These are phyloP conservation scores for Pararge aegeria DNA, from an alignment of 1,140 invertebrate genomes.

Conservation along the genomic window DNA sequence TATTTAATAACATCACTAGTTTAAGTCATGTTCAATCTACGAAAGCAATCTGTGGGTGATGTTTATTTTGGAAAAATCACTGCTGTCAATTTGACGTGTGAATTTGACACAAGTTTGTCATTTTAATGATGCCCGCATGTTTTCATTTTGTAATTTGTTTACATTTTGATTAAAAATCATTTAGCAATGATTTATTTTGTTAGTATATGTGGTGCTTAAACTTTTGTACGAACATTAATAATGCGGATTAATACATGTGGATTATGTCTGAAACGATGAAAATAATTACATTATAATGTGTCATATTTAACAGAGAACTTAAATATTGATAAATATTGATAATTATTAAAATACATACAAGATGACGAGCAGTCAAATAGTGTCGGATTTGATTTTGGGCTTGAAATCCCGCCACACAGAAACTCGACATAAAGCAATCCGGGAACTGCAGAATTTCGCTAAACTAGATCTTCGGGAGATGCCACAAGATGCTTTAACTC, in stretches of 20 bases:
- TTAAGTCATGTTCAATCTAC: too few relatives aligned
- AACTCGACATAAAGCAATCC: slow-evolving; percentile 89
- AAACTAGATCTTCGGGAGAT: slow-evolving; percentile 96
- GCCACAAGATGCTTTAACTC: slow-evolving; percentile 90
- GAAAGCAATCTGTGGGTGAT: too few relatives aligned
- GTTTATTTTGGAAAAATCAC: too few relatives aligned
- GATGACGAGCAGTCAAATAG: slow-evolving; percentile 71
- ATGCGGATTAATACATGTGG: background rate
- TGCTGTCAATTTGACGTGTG: background rate
- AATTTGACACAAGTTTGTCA: background rate
- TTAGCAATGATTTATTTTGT: background rate
- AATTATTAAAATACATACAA: slow-evolving; percentile 21
- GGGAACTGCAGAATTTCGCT: slow-evolving; percentile 93
- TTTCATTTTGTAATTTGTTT: slow-evolving; percentile 38
- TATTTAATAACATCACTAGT: too few relatives aligned
- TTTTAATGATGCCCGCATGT: slow-evolving; percentile 38
- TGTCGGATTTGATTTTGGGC: slow-evolving; percentile 90
- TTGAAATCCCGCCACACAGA: slow-evolving; percentile 94
- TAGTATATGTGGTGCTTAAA: background rate
- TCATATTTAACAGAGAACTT: background rate
- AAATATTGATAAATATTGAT: background rate
- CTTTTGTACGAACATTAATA: background rate
- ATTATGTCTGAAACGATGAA: background rate
- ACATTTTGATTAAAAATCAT: slow-evolving; percentile 29
- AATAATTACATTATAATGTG: background rate